A percentile compares a stretch with the other conserved stretches of the same genome.
phyloP scores from a whole-genome alignment of 2,113 vertebrate genomes.

The Ramphastos sulfuratus region DNA sequence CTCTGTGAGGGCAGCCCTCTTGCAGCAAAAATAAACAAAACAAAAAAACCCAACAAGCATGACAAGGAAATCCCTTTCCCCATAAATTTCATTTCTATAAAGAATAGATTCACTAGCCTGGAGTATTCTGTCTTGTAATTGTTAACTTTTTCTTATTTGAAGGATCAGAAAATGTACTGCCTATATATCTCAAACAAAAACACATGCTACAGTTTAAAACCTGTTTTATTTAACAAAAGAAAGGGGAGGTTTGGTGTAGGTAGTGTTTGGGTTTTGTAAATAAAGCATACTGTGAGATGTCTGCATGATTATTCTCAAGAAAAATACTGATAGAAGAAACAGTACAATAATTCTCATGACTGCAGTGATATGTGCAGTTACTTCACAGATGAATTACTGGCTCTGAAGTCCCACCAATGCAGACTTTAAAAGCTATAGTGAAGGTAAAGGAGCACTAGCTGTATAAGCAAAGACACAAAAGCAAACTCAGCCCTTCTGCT shows the following conservation, averaged over 20 bases:
- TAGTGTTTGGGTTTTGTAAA: neutral
- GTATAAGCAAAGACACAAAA: neutral
- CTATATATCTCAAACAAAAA: neutral
- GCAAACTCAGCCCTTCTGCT: neutral
- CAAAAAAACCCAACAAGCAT: neutral
- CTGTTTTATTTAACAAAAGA: neutral
- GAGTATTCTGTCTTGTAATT: neutral
- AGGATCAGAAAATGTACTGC: neutral
- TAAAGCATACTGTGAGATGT: neutral
- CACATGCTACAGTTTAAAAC: neutral
- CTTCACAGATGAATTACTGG: neutral
- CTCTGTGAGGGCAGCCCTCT: neutral
- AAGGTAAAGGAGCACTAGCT: neutral
- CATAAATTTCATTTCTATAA: neutral
- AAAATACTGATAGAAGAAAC: neutral
- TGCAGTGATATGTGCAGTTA: neutral
- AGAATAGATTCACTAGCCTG: neutral
- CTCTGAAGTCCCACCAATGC: neutral
- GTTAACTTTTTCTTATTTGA: neutral
- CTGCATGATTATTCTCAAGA: neutral
- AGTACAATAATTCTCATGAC: neutral
- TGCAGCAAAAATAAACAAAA: neutral
- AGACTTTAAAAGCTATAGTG: neutral
- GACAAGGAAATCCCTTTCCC: neutral
- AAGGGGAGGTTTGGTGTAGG: fast-evolving